Base-by-base conservation (phyloP, 2,113 vertebrate genomes). In the Eulemur macaco region DNA sequence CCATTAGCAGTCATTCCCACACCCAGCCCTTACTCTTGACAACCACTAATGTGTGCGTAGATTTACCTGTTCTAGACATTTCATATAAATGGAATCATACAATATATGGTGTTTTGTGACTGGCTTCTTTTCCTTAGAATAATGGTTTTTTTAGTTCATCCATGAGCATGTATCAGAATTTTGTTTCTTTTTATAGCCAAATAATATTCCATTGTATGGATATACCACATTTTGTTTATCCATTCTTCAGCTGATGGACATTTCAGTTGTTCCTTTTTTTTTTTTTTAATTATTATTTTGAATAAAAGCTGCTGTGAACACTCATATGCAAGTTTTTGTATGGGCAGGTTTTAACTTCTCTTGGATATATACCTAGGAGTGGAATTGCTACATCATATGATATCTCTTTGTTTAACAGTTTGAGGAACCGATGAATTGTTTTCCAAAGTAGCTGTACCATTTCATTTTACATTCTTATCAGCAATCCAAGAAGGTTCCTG, bases 161-260 rank as follows among this genome's bases (percentile, higher is more conserved):
- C 12, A 29, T 77, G 25, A 21, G 25, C 17, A 47, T 58, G 37
- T 68, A 25, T 76, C 39, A 42, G n/a, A 73, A 71, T 45, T 92
- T 73, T n/a, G 56, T 88, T 93, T 47, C 39, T 91, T 92, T 94
- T 89, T 86, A 80, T 63, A 73, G 73, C 25, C 37, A 85, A 92
- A 88, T 84, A 52, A 66, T 93, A 66, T 52, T 88, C 37, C 3
- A 31, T 73, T 52, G 11, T 82, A 34, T 76, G 6, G 31, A n/a
- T 54, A 90, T 15, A 21, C 2, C 1, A 27, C 52, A 54, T 94
- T 94, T 94, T 94, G 34, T 80, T 82, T 94, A 29, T 60, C 39
- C 47, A 31, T 88, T 80, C 71, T 50, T 89, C 58, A 90, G 4
- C 17, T 74, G 45, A n/a, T 81, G 21, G 66, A 47, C 23, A 73